A percentile compares a stretch with the other conserved stretches of the same genome.
Conservation (phyloP, 2,113 vertebrate genomes). For the Recurvirostra avosetta region DNA sequence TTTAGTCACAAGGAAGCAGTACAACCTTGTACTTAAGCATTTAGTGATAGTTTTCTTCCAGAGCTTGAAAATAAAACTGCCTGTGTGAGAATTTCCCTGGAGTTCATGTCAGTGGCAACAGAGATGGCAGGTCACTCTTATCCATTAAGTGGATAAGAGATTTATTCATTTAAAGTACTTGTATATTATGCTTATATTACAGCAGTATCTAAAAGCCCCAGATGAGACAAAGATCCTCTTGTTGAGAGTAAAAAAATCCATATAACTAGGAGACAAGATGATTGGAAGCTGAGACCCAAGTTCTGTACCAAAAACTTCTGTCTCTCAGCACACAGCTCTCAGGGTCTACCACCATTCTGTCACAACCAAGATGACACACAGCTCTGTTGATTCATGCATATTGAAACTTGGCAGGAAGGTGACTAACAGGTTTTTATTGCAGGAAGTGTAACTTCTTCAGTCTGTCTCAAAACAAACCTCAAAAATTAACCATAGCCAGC, state of each 20-base stretch:
- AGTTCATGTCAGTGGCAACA: not conserved
- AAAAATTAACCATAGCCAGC: not conserved
- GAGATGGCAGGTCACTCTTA: not conserved
- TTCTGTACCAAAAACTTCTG: not conserved
- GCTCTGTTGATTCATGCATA: not conserved
- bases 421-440: not conserved
- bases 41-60: not conserved
- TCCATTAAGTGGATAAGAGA: not conserved
- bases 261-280: not conserved
- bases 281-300: not conserved
- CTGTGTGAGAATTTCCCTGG: not conserved
- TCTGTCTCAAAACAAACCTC: not conserved
- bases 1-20: not conserved
- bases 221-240: not conserved
- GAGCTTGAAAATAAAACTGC: not conserved
- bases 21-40: not conserved
- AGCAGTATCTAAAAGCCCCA: not conserved
- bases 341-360: not conserved
- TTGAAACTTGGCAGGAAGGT: not conserved
- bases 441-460: not conserved
- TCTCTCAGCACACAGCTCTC: not conserved
- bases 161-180: not conserved
- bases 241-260: not conserved
- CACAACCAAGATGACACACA: not conserved
- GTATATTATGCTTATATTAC: not conserved